These are phyloP conservation scores for Xenopus laevis DNA, from an alignment of 2,113 vertebrate genomes.

Conservation along the genomic window DNA sequence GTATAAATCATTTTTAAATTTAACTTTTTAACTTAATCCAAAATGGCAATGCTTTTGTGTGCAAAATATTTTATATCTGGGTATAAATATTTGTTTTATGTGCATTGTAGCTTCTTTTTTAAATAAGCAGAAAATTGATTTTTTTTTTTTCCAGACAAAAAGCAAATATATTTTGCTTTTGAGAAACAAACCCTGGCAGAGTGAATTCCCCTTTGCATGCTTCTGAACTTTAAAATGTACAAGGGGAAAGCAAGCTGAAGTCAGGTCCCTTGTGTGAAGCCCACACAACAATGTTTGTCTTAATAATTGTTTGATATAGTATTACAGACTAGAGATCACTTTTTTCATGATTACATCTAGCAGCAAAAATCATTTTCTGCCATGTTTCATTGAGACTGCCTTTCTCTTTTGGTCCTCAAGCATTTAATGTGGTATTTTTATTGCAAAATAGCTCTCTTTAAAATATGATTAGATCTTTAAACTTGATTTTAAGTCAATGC, in stretches of 20 bases:
- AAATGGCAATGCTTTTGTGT: not conserved
- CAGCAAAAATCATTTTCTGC: too few relatives aligned
- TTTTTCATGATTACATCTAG: too few relatives aligned
- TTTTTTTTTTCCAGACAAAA: conserved; percentile 13
- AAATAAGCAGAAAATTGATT: conserved; percentile 20
- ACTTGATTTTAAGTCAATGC: too few relatives aligned
- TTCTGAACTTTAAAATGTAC: conserved; percentile 35
- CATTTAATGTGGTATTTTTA: too few relatives aligned
- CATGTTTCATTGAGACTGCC: too few relatives aligned
- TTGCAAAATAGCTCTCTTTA: too few relatives aligned
- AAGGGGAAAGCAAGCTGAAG: not conserved
- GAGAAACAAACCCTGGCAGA: conserved; percentile 28
- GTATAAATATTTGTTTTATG: conserved; percentile 12
- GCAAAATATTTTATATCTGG: conserved; percentile 6
- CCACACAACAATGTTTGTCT: conserved; percentile 7
- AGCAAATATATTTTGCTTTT: conserved; percentile 24
- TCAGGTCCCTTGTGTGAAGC: conserved; percentile 9
- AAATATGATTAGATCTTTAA: too few relatives aligned
- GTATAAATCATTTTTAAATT: not conserved
- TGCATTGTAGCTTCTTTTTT: conserved; percentile 8
- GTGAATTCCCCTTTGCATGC: conserved; percentile 37
- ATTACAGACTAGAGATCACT: too few relatives aligned
- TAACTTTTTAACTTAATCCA: conserved; percentile 1
- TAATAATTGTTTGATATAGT: conserved; percentile 5
- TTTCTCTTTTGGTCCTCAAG: too few relatives aligned